These are phyloP conservation scores for Sapayoa aenigma DNA, from an alignment of 2,113 vertebrate species.

Conservation along the genomic window DNA sequence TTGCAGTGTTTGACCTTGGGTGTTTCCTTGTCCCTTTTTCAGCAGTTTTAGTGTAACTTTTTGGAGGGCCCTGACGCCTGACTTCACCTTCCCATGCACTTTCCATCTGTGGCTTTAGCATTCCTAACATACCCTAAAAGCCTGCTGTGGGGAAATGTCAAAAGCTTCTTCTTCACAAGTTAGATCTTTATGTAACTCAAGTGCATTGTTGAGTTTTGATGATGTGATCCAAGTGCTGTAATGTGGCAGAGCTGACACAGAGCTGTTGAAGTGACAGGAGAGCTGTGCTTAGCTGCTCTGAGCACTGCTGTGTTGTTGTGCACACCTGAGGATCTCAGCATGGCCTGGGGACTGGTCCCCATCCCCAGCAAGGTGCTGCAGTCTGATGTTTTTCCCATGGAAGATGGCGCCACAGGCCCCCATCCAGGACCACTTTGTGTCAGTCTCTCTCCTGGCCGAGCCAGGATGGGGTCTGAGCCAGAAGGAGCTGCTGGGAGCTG, in stretches of 20 bases:
- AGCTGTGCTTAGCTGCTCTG: not conserved
- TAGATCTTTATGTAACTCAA: not conserved
- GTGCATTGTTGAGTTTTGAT: not conserved
- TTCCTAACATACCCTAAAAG: not conserved
- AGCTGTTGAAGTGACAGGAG: not conserved
- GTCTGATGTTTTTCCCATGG: not conserved
- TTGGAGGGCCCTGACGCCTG: not conserved
- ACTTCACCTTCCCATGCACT: not conserved
- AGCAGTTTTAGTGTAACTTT: not conserved
- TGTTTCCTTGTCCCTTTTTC: not conserved
- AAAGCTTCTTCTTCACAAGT: not conserved
- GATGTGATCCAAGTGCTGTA: not conserved
- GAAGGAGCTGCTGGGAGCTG: not conserved
- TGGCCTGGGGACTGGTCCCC: fast-evolving
- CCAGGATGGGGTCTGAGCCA: not conserved
- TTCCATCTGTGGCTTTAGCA: not conserved
- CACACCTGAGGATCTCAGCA: not conserved
- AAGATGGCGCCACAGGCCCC: not conserved
- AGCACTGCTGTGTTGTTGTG: not conserved
- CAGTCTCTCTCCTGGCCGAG: not conserved
- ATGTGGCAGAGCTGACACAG: not conserved
- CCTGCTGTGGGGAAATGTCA: not conserved
- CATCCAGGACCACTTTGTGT: fast-evolving
- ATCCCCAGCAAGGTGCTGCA: not conserved
- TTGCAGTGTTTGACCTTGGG: not conserved